Percentiles rank a stretch among this genome's conserved stretches.
Evolutionary conservation across 64 coral and sea anemone genomes (phyloP).

Genomic region (Actinia equina): DNA sequence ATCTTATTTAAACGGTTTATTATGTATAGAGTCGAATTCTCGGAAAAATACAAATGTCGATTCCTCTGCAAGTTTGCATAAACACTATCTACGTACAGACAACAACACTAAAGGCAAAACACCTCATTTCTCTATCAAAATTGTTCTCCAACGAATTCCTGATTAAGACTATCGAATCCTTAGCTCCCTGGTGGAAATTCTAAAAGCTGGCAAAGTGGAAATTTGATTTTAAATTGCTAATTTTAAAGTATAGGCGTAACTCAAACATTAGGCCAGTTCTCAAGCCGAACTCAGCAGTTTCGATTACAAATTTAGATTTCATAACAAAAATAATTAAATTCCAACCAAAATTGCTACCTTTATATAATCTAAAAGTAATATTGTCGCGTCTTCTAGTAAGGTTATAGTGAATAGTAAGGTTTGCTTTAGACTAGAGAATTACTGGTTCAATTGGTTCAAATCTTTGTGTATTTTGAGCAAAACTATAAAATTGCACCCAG

Average conservation of each 20-base stretch:
- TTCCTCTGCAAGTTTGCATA: not conserved
- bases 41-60: not conserved
- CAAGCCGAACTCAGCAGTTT: not conserved
- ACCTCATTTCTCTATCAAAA: not conserved
- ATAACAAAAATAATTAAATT: not conserved
- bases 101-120: too few species aligned
- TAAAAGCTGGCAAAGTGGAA: not conserved
- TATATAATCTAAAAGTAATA: not conserved
- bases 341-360: not conserved
- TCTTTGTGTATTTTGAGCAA: too few species aligned
- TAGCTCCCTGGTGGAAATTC: not conserved
- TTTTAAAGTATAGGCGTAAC: not conserved
- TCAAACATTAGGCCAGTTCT: not conserved
- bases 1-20: not conserved
- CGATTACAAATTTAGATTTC: not conserved
- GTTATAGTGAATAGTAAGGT: not conserved
- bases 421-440: not conserved
- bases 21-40: not conserved
- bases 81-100: too few species aligned
- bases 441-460: too few species aligned
- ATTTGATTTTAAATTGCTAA: not conserved
- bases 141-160: not conserved
- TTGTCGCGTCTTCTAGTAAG: not conserved
- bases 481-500: not conserved
- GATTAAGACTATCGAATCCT: not conserved